A percentile compares a stretch with the other conserved stretches of the same genome.
Conservation (phyloP, 2,888 invertebrate species). For the Catocala fraxini region DNA sequence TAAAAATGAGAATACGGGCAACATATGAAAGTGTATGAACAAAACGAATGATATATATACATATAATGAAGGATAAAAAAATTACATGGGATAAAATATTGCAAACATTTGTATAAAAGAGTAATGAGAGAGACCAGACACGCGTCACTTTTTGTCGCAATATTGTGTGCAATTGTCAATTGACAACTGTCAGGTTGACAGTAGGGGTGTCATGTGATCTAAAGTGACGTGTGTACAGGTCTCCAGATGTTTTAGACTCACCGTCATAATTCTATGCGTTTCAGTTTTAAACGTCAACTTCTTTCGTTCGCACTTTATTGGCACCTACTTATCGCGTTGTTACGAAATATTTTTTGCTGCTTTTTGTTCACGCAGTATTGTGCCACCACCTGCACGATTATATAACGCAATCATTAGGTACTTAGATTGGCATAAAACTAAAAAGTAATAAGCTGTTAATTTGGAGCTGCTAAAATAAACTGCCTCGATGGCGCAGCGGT, state of each 20-base stretch:
- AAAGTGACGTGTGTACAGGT: constrained; percentile 2
- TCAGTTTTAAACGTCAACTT: constrained; percentile 57
- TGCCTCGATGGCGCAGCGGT: too few relatives aligned
- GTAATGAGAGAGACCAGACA: too few relatives aligned
- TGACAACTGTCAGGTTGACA: not conserved
- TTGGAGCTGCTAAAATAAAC: too few relatives aligned
- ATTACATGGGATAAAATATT: too few relatives aligned
- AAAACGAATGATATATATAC: too few relatives aligned
- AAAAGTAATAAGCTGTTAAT: not conserved
- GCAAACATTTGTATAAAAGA: too few relatives aligned
- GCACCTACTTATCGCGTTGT: constrained; percentile 65
- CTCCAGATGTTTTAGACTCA: constrained; percentile 48
- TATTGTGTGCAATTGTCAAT: not conserved
- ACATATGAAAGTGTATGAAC: too few relatives aligned
- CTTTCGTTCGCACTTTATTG: constrained; percentile 64
- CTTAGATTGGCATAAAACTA: not conserved
- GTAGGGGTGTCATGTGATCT: not conserved
- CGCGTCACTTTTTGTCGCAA: too few relatives aligned
- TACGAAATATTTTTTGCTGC: constrained; percentile 41
- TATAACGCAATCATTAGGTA: constrained; percentile 42
- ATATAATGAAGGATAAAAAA: too few relatives aligned
- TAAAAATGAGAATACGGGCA: too few relatives aligned
- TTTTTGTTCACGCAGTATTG: constrained; percentile 45
- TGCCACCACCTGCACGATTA: constrained; percentile 66
- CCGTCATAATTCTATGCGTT: constrained; percentile 50